Conservation (phyloP, 1,140 invertebrate species). For the Druon quercuslanigerum region DNA sequence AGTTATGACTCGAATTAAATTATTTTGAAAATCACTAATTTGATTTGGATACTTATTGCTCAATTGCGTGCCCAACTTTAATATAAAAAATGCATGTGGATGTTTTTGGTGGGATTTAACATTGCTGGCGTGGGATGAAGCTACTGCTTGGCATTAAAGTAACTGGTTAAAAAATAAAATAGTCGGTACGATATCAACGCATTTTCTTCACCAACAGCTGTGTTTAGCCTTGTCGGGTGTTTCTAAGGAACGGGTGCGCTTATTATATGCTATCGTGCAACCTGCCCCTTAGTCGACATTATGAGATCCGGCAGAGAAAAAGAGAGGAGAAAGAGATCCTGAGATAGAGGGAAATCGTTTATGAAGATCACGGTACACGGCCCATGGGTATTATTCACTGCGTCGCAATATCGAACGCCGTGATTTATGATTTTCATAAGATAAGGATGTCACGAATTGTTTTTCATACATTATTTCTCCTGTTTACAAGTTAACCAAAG, state of each 20-base stretch:
- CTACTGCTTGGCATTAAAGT: slow-evolving; percentile 18
- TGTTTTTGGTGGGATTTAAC: no score
- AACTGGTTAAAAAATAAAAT: slow-evolving; percentile 17
- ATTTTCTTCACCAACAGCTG: slow-evolving; percentile 25
- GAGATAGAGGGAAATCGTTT: slow-evolving; percentile 27
- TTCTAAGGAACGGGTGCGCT: slow-evolving; percentile 30
- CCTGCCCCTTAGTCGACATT: slow-evolving; percentile 29
- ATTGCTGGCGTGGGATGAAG: slow-evolving; percentile 7
- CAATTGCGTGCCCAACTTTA: no score
- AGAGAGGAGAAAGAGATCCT: slow-evolving; percentile 20
- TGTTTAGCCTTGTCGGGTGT: slow-evolving; percentile 21
- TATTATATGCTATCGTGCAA: slow-evolving; percentile 30
- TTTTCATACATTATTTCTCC: background rate
- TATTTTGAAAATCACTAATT: no score
- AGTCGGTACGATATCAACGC: slow-evolving; percentile 16
- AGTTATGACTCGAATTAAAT: no score
- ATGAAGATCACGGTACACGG: slow-evolving; percentile 17
- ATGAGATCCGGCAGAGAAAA: slow-evolving; percentile 25
- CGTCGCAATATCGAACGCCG: slow-evolving; percentile 14
- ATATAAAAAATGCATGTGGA: no score
- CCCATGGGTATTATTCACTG: slow-evolving; percentile 23
- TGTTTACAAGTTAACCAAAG: background rate
- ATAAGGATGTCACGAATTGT: background rate
- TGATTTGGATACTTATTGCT: no score
- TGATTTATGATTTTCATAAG: slow-evolving; percentile 22